Evolutionary conservation across 2,797 vertebrate genomes (phyloP).

Genomic region (Amblyraja radiata): DNA sequence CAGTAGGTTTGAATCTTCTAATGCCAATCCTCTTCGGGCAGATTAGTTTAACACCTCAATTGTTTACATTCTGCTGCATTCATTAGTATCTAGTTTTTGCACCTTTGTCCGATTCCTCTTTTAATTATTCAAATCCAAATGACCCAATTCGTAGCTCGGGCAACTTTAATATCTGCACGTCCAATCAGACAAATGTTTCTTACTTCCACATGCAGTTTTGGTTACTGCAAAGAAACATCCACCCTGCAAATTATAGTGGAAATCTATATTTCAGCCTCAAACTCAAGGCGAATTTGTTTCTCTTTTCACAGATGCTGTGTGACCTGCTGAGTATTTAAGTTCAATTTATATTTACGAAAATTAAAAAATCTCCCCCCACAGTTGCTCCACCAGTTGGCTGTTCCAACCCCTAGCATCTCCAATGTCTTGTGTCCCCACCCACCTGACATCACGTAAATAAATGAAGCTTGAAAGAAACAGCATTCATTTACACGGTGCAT

Average conservation of each 20-base stretch:
- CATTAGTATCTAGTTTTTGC: neutral
- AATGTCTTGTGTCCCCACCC: no score
- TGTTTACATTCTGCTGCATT: neutral
- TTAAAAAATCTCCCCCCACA: no score
- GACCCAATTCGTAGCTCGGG: neutral
- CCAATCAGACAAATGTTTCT: neutral
- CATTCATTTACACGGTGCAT: neutral
- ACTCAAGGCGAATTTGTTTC: no score
- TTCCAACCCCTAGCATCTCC: no score
- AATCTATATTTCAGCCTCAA: no score
- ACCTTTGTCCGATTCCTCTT: neutral
- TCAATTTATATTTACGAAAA: no score
- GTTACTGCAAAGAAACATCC: neutral
- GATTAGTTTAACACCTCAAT: neutral
- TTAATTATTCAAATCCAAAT: conserved; percentile 8
- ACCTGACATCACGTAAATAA: neutral
- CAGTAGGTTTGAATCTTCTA: neutral
- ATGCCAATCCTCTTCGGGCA: neutral
- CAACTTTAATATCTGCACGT: neutral
- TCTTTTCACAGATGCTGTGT: no score
- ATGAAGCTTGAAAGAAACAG: neutral
- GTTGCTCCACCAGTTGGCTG: no score
- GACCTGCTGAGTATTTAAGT: no score
- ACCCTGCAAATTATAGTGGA: no score
- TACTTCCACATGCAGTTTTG: neutral